Evolutionary conservation across 1,140 invertebrate genomes (phyloP).

Genomic region (Lethrus apterus): DNA sequence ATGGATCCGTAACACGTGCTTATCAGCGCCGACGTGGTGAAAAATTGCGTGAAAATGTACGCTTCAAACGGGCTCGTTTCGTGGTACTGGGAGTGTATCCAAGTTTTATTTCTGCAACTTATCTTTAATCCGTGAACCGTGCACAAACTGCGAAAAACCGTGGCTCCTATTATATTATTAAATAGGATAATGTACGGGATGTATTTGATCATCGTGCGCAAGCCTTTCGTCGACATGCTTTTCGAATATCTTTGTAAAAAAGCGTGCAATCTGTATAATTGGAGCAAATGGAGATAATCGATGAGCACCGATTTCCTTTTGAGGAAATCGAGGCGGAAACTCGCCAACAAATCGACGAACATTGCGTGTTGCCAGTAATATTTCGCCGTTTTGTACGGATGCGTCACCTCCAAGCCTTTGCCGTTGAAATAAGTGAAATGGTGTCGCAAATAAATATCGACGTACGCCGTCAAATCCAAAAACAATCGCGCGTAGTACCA

Average conservation of each 20-base stretch:
- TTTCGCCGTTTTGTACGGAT: constrained; percentile 15
- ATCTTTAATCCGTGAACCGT: no score
- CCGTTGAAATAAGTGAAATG: constrained; percentile 20
- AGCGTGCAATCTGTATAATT: not conserved
- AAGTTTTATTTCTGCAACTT: no score
- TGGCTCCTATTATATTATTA: not conserved
- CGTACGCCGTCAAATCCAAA: constrained; percentile 11
- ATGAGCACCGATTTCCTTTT: no score
- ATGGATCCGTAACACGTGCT: no score
- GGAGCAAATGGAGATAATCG: not conserved
- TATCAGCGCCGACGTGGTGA: no score
- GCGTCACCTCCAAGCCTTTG: constrained; percentile 15
- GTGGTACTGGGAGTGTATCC: no score
- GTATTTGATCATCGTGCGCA: not conserved
- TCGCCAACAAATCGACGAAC: constrained; percentile 14
- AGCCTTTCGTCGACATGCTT: not conserved
- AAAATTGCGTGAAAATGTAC: no score
- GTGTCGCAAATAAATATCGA: constrained; percentile 20
- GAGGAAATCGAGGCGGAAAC: not conserved
- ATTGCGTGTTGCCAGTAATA: constrained; percentile 20
- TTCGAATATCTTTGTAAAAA: not conserved
- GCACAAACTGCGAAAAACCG: no score
- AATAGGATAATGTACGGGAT: not conserved
- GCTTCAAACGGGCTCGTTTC: no score
- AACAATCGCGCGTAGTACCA: not conserved